phyloP scores from a whole-genome alignment of 2,797 vertebrate species.

The Melopsittacus undulatus region DNA sequence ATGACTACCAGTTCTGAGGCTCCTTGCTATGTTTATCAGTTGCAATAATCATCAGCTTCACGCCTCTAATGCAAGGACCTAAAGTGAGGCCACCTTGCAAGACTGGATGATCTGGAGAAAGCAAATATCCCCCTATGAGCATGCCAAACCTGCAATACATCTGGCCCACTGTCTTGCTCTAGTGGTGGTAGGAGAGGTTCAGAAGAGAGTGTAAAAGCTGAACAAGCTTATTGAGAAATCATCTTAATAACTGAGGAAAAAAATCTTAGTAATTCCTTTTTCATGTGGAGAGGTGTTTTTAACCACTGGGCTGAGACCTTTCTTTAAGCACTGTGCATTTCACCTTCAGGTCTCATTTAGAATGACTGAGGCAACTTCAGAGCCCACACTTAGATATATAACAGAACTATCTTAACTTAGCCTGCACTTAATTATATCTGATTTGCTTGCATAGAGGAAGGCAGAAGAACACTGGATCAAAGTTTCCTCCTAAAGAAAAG shows the following conservation, averaged over 20 bases:
- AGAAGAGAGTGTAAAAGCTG: not conserved
- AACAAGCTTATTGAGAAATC: not conserved
- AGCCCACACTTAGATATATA: not conserved
- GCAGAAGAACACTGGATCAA: not conserved
- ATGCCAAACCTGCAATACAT: not conserved
- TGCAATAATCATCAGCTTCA: not conserved
- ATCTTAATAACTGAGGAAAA: not conserved
- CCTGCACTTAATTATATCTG: not conserved
- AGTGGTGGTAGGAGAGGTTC: not conserved
- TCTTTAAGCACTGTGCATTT: not conserved
- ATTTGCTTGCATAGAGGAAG: not conserved
- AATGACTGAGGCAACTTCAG: not conserved
- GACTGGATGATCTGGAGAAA: not conserved
- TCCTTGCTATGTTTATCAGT: not conserved
- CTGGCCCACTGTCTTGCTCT: not conserved
- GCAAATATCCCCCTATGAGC: rapidly evolving
- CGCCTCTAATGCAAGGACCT: not conserved
- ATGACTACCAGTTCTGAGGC: not conserved
- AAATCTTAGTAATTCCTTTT: not conserved
- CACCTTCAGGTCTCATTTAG: not conserved
- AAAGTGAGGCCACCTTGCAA: not conserved
- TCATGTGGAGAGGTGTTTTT: not conserved
- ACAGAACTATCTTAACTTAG: not conserved
- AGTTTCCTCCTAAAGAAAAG: not conserved
- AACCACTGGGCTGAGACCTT: rapidly evolving